These are phyloP conservation scores for Drosophila sucinea DNA, from an alignment of 1,140 invertebrate genomes.

Conservation along the genomic window DNA sequence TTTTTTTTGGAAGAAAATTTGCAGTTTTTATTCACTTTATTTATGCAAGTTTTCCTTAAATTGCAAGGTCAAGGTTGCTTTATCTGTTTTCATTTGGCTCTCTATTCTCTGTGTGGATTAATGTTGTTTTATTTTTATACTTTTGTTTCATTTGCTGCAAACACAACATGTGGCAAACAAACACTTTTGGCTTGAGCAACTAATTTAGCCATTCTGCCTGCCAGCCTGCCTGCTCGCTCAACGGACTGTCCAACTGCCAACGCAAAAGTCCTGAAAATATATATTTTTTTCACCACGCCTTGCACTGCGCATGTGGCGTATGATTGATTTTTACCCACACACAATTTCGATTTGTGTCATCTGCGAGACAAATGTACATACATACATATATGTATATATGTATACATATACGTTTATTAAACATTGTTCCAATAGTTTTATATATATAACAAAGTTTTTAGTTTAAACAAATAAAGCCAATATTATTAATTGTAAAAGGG, in stretches of 20 bases:
- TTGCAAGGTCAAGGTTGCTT: neutral
- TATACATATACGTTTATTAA: slow-evolving; percentile 1
- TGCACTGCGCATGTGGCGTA: slow-evolving; percentile 66
- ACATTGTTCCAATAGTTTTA: slow-evolving; percentile 6
- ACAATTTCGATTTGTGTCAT: neutral
- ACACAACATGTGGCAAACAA: slow-evolving; percentile 3
- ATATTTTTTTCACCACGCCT: slow-evolving; percentile 48
- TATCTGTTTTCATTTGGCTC: neutral
- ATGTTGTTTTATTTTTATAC: neutral
- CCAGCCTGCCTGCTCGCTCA: too few species aligned
- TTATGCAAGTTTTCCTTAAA: neutral
- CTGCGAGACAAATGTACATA: neutral
- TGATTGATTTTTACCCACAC: slow-evolving; percentile 61
- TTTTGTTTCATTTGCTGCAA: neutral
- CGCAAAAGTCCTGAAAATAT: slow-evolving; percentile 30
- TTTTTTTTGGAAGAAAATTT: neutral
- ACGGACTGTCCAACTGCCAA: slow-evolving; percentile 11
- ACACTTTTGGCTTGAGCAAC: slow-evolving; percentile 3
- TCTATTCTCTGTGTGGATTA: neutral
- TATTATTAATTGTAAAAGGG: slow-evolving; percentile 4
- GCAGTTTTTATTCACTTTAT: too few species aligned
- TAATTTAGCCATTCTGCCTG: slow-evolving; percentile 21
- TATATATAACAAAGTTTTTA: slow-evolving; percentile 7
- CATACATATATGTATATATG: neutral
- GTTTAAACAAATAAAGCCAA: slow-evolving; percentile 6